Base-by-base conservation (phyloP, 2,888 invertebrate species). In the Polia nebulosa region DNA sequence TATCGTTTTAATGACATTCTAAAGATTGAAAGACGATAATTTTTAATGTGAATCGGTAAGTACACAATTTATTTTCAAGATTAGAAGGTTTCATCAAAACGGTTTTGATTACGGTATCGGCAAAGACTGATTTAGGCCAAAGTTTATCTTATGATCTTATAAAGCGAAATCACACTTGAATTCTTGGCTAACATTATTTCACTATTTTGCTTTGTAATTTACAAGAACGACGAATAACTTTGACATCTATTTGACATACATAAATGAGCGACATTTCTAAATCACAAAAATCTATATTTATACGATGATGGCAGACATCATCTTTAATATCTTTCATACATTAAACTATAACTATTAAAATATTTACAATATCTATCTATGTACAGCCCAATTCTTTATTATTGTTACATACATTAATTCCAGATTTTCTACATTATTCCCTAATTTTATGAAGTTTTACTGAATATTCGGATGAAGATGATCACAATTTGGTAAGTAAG, bases 361-460 rank as follows among this genome's bases (percentile, higher is more conserved):
- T 72, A 72, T 74, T n/a, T 76, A 75, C 64, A 75, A 61, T 71
- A 64, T 44, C 36, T 22, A 36, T 34, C 11, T 75, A 76, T 76
- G 51, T 76, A 76, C 76, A 76, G 25, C 17, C n/a, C 27, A 76
- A 45, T 74, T 67, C 27, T 52, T 39, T 74, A 67, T 57, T 49
- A 58, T 58, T 44, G 15, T 51, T 55, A 41, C 20, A 11, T 59
- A 58, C 29, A 59, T 73, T 51, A 58, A 61, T 71, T 71, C 60
- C 60, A 34, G 17, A 29, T 61, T 44, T 44, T 9, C 39, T 71
- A 53, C 27, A 51, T 17, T 56, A 56, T n/a, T 36, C 45, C 27
- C 32, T 72, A 63, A 36, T 17, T 65, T 59, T 17, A 39, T 68
- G 32, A 39, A 11, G 11, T 45, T 55, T 52, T 7, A 39, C 15